Evolutionary conservation across 2,113 vertebrate genomes (phyloP), one percentile per base, ranked within the genome.

Genomic region (Sebastes fasciatus): DNA sequence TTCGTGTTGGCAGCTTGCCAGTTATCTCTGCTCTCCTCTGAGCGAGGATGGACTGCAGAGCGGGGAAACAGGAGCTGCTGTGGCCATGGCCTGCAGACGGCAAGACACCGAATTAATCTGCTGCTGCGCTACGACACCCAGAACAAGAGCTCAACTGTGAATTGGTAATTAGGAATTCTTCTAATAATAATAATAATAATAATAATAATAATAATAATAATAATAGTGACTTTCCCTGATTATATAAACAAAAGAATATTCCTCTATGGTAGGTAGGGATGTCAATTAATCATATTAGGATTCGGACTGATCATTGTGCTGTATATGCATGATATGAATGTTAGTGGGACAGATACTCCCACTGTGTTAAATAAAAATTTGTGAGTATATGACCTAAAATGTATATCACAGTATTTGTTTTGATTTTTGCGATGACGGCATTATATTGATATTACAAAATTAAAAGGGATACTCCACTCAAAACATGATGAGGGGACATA

Each of bases 1-100:
- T 26, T 85, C 23, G 1, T 52, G 58, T 19, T 90, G 89, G 91
- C 87, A 75, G 70, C 58, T 13, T 2, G 87, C 87, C 92, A 93
- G 85, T 14, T 80, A 16, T 84, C 60, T 80, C 63, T 74, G 80
- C 82, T 88, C 73, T 69, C 67, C 62, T 85, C 49, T 0, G 66
- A 92, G 80, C 67, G 62, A 81, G 86, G 55, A 92, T 21, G 54
- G 74, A 82, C 76, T 83, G 86, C 77, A 76, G 82, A 83, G 84
- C n/a, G 34, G 75, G 42, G 68, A 88, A 92, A 92, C 72, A 17
- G 57, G 63, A 89, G 87, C 76, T 87, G 86, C 46, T 80, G 78
- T 17, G 42, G 79, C 79, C n/a, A 51, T 65, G 57, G 77, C 66
- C 81, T 46, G 82, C 78, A 82, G 74, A 86, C 77, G 77, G 13